Percentiles rank a stretch among this genome's conserved stretches.
These are phyloP conservation scores for Nephrocerus scutellatus DNA, from an alignment of 2,888 invertebrate genomes.

Conservation along the genomic window DNA sequence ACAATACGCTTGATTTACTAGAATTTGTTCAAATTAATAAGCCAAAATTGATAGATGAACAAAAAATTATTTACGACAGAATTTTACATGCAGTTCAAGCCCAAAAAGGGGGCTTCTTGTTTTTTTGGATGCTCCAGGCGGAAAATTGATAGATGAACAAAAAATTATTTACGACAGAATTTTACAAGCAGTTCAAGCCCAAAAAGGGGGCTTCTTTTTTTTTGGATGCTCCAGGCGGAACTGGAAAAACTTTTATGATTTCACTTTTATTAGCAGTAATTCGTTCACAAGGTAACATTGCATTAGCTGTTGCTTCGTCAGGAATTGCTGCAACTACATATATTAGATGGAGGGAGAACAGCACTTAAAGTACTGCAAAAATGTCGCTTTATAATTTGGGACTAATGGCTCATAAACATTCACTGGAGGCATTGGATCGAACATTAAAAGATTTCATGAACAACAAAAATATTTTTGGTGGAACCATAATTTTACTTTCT, in stretches of 20 bases:
- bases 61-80: background rate
- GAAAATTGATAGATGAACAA: background rate
- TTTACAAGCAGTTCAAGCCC: slow-evolving; percentile 8
- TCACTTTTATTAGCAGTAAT: slow-evolving; percentile 35
- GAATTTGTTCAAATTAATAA: background rate
- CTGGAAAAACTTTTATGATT: slow-evolving; percentile 43
- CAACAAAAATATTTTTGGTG: slow-evolving; percentile 28
- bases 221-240: slow-evolving; percentile 2
- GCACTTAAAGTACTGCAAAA: slow-evolving; percentile 29
- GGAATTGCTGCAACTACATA: slow-evolving; percentile 44
- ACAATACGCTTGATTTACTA: background rate
- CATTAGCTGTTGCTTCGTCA: slow-evolving; percentile 40
- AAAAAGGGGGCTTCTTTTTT: background rate
- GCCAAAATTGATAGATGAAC: background rate
- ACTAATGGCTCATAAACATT: slow-evolving; percentile 29
- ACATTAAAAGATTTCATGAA: slow-evolving; percentile 22
- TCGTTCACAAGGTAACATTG: slow-evolving; percentile 10
- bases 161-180: background rate
- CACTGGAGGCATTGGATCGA: slow-evolving; percentile 12
- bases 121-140: slow-evolving; percentile 2
- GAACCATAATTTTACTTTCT: slow-evolving; percentile 30
- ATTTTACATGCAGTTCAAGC: slow-evolving; percentile 9
- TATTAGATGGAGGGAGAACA: slow-evolving; percentile 32
- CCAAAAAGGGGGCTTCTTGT: background rate
- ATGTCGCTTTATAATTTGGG: slow-evolving; percentile 23